Evolutionary conservation across 2,888 invertebrate genomes (phyloP).

Genomic region (Urechis unicinctus): DNA sequence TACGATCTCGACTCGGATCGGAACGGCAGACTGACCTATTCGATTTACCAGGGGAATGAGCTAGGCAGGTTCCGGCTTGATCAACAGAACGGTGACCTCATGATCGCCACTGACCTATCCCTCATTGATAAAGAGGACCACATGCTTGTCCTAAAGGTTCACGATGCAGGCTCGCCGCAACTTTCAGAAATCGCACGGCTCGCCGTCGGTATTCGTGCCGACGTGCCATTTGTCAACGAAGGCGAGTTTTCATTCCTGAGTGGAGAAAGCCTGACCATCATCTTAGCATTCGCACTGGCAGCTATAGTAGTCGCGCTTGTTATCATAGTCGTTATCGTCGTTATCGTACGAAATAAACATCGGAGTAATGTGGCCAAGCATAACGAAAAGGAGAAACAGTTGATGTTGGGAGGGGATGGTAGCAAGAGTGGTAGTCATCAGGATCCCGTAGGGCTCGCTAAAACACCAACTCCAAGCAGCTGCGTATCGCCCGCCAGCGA

Average conservation of each 20-base stretch:
- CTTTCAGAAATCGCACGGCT: slow-evolving; percentile 8
- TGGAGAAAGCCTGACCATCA: slow-evolving; percentile 13
- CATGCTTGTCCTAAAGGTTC: slow-evolving; percentile 8
- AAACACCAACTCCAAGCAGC: background rate
- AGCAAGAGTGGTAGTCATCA: background rate
- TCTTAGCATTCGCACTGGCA: slow-evolving; percentile 15
- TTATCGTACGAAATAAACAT: slow-evolving; percentile 14
- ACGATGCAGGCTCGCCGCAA: slow-evolving; percentile 15
- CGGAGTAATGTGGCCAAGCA: background rate
- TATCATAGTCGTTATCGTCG: slow-evolving; percentile 18
- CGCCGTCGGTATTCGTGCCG: slow-evolving; percentile 4
- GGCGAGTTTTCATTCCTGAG: slow-evolving; percentile 5
- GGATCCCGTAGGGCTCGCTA: background rate
- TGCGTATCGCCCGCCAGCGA: no score
- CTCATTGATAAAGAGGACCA: slow-evolving; percentile 4
- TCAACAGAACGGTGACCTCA: slow-evolving; percentile 2
- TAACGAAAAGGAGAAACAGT: background rate
- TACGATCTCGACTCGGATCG: slow-evolving; percentile 81
- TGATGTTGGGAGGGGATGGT: background rate
- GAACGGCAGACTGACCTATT: slow-evolving; percentile 83
- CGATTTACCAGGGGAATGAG: slow-evolving; percentile 57
- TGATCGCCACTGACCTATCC: slow-evolving; percentile 4
- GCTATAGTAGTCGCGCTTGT: slow-evolving; percentile 19
- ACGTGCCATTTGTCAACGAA: slow-evolving; percentile 4
- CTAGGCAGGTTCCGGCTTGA: slow-evolving; percentile 5